Evolutionary conservation across 2,113 vertebrate species (phyloP), one percentile per base, ranked within the genome.

Genomic region (Phyllostomus hastatus): DNA sequence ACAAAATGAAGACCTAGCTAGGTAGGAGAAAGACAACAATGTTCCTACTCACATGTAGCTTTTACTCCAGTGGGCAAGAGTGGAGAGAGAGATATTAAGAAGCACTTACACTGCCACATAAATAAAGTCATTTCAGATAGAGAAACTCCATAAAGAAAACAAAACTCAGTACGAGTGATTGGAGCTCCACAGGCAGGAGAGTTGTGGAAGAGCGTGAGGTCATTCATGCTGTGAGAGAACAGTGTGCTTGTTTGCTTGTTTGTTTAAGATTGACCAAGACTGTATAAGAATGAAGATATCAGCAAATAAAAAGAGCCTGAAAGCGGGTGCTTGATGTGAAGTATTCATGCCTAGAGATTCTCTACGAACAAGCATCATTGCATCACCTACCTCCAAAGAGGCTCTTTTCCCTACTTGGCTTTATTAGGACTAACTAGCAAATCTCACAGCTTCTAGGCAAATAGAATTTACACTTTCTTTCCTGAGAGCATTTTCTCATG

Each of bases 151-250:
- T 4, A 5, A 69, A 86, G 64, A 19, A 64, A 57, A 64, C 0
- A 11, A 61, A 35, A 28, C 4, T 6, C 52, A 41, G 20, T 0
- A 28, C 26, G 78, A 43, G 20, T 12, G 1, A 24, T 0, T 0
- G 3, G 6, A 15, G 14, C 48, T 35, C 10, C 0, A 0, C 33
- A 66, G 73, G 9, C 12, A 52, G 31, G n/a, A 10, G 1, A 11
- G 31, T 5, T 15, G 24, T 52, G n/a, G 41, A 43, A 33, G 22
- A 35, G 8, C 26, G 16, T 2, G 57, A 67, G 19, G 35, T 57
- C 28, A 31, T 73, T 41, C 59, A 72, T 4, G 35, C 8, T 11
- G 26, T 10, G 66, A 48, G 14, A 11, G 14, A 4, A 17, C n/a
- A 28, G 41, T 3, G 24, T 73, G 70, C 5, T 26, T 15, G 66